Conservation (phyloP, 2,113 vertebrate species). For the Gobio gobio region DNA sequence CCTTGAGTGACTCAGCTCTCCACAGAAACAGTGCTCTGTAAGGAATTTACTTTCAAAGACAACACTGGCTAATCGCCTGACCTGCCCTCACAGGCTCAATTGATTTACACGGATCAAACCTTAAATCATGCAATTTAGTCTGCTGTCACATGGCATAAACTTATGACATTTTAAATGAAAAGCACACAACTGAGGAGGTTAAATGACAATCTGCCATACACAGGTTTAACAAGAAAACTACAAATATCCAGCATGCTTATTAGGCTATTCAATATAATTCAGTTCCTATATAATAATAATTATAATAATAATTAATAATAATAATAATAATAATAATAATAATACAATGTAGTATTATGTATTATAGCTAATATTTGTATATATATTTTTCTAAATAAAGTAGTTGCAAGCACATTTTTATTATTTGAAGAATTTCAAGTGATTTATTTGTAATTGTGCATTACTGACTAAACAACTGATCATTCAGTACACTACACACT, state of each 20-base stretch:
- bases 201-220: conserved; percentile 4
- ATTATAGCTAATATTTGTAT: neutral
- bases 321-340: neutral
- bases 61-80: conserved; percentile 18
- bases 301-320: neutral
- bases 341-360: neutral
- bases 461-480: neutral
- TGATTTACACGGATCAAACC: conserved; percentile 52
- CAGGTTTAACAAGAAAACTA: neutral
- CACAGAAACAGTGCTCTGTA: conserved; percentile 27
- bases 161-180: conserved; percentile 59
- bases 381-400: neutral
- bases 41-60: conserved; percentile 35
- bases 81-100: conserved; percentile 39
- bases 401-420: neutral
- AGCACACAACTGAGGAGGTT: conserved; percentile 39
- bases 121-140: conserved; percentile 50
- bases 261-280: neutral
- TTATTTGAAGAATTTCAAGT: neutral
- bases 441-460: neutral
- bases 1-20: conserved; percentile 21
- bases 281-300: neutral
- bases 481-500: neutral
- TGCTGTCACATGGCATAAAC: conserved; percentile 59
- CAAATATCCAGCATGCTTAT: neutral